phyloP scores from a whole-genome alignment of 2,113 vertebrate genomes.

The Puma concolor region DNA sequence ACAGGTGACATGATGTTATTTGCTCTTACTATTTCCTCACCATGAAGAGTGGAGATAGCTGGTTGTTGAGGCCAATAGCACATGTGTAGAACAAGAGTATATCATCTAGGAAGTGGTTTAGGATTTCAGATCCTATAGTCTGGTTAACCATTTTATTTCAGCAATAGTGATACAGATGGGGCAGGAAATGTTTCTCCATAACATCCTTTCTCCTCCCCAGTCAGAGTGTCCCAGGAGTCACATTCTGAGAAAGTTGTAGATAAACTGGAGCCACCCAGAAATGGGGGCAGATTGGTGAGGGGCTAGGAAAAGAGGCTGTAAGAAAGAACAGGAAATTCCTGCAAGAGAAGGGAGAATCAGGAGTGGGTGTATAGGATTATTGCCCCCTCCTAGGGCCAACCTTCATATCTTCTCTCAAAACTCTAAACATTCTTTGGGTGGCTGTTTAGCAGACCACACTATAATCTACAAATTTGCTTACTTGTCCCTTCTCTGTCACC shows the following conservation, averaged over 20 bases:
- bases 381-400: neutral
- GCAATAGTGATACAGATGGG: neutral
- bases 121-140: neutral
- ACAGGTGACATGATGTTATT: neutral
- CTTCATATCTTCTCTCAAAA: neutral
- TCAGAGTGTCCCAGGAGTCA: neutral
- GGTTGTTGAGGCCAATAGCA: neutral
- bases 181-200: neutral
- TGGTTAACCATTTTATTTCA: neutral
- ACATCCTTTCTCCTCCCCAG: neutral
- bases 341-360: neutral
- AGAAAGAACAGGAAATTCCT: neutral
- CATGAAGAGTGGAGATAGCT: neutral
- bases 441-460: neutral
- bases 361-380: neutral
- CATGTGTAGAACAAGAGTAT: neutral
- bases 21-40: neutral
- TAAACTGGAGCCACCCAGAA: neutral
- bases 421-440: neutral
- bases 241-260: neutral
- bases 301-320: neutral
- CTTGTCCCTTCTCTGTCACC: neutral
- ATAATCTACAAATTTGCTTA: neutral
- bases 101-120: neutral
- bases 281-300: neutral